A percentile compares a stretch with the other conserved stretches of the same genome.
These are phyloP conservation scores for Seriola quinqueradiata DNA, from an alignment of 2,113 vertebrate species.

Conservation along the genomic window DNA sequence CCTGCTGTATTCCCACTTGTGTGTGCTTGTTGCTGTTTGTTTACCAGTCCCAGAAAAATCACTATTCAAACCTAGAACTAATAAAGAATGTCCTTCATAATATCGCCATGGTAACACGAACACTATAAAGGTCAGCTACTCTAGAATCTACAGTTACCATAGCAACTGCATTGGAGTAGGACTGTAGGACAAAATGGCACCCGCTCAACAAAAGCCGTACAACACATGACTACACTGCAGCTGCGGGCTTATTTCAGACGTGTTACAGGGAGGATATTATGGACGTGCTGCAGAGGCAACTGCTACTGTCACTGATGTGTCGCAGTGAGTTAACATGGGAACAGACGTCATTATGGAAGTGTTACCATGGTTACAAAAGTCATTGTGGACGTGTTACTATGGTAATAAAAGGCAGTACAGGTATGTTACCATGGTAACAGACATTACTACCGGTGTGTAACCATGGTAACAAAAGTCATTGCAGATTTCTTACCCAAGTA, in stretches of 20 bases:
- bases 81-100: neutral
- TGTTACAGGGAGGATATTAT: neutral
- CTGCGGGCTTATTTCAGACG: neutral
- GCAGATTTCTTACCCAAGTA: no score
- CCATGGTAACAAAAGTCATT: neutral
- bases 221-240: neutral
- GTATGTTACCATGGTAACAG: neutral
- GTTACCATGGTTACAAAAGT: neutral
- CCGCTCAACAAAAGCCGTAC: neutral
- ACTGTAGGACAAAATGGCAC: constrained; percentile 14
- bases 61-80: neutral
- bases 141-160: constrained; percentile 28
- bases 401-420: neutral
- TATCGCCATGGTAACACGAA: constrained; percentile 23
- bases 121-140: constrained; percentile 33
- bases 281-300: neutral
- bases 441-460: neutral
- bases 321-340: neutral
- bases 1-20: neutral
- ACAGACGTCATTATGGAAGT: neutral
- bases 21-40: neutral
- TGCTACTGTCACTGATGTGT: neutral
- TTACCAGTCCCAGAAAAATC: neutral
- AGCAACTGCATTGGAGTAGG: neutral
- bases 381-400: neutral